Base-by-base conservation (phyloP, 1,140 invertebrate genomes). In the Dendroctonus valens region DNA sequence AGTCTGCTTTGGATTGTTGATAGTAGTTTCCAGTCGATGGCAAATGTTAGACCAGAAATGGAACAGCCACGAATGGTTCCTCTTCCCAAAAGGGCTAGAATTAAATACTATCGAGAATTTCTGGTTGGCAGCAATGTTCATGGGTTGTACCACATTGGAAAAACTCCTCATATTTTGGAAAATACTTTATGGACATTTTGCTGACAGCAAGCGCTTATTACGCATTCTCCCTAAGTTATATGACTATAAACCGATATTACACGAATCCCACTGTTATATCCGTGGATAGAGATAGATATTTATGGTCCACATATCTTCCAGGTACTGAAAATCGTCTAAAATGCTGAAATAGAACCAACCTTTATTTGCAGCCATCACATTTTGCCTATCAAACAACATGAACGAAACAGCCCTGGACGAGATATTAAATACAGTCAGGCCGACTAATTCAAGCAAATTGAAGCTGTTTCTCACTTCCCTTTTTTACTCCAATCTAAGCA, bases 231-330 rank as follows among this genome's bases (percentile, higher is more conserved):
- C 26, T 26, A 26, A 26, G 26, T 26, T 26, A 26, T 26, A 26
- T 81, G 6, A 88, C 86, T 4, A 86, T 86, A 83, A 70, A 78
- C 5, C 80, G 87, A n/a, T 89, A 87, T 69, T 82, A 85, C 71
- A 84, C 83, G 37, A 88, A 86, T 11, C 87, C 88, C 0, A 88
- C 86, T 14, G 87, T 89, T 5, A 85, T 89, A 41, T 88, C 88
- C 3, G 87, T 89, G 85, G 87, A 89, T 77, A 79, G 87, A 0
- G 86, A 89, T 72, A 85, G 87, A 76, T 84, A 85, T 68, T 81
- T 85, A 0, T 89, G 88, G 88, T 87, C 88, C 64, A 89, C 87
- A 0, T 84, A 85, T 5, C 88, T 89, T 2, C 58, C 54, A 57
- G 54, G 54, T 57, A 57, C 2, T 8, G 5, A 12, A 11, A 5